Evolutionary conservation across 2,888 invertebrate species (phyloP).

Genomic region (Mythimna albipuncta): DNA sequence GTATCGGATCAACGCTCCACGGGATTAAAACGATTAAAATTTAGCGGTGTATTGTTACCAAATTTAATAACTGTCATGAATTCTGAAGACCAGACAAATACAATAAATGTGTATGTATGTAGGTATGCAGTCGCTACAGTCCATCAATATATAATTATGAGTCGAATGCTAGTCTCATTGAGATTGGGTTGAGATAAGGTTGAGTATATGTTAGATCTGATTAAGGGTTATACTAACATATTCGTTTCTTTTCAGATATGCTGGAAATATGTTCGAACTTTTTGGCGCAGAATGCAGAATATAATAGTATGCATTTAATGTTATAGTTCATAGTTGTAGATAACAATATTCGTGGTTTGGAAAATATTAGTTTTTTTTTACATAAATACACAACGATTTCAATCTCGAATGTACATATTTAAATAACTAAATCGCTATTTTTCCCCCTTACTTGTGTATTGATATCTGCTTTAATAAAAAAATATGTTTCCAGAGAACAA

Average conservation of each 20-base stretch:
- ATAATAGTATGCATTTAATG: conserved; percentile 77
- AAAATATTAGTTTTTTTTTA: neutral
- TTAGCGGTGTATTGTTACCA: no score
- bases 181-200: neutral
- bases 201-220: no score
- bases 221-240: neutral
- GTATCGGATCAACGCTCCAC: no score
- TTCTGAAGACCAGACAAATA: no score
- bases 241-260: conserved; percentile 75
- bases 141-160: no score
- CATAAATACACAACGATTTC: neutral
- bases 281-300: conserved; percentile 82
- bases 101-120: no score
- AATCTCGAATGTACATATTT: neutral
- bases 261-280: conserved; percentile 80
- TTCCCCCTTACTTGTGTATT: neutral
- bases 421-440: neutral
- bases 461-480: neutral
- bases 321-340: neutral
- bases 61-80: no score
- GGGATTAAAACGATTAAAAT: no score
- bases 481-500: conserved; percentile 76
- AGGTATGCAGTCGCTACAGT: neutral
- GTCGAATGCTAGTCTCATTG: neutral
- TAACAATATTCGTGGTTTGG: neutral